Conservation (phyloP, 2,888 invertebrate species). For the Zaprionus bogoriensis region DNA sequence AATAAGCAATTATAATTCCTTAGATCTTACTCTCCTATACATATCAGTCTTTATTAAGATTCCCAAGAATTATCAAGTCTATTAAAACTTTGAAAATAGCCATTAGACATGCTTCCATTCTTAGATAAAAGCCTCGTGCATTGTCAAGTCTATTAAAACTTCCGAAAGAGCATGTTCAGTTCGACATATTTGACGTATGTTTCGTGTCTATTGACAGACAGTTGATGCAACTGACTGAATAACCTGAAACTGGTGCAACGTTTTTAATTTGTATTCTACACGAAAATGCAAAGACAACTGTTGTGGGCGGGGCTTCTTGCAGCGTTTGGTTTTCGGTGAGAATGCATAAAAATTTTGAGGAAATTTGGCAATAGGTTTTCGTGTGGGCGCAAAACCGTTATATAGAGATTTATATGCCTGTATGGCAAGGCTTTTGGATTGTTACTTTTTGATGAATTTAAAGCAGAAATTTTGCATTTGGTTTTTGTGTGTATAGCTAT, state of each 20-base stretch:
- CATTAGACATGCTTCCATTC: background rate
- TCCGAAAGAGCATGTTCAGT: background rate
- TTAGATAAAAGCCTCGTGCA: background rate
- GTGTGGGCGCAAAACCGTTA: conserved; percentile 2
- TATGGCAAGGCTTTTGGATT: too few species aligned
- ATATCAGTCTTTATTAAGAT: too few species aligned
- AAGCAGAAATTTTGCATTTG: conserved; percentile 6
- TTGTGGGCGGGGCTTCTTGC: conserved; percentile 20
- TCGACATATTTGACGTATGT: background rate
- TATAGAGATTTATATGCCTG: too few species aligned
- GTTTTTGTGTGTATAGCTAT: too few species aligned
- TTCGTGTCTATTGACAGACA: background rate
- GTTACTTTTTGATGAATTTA: too few species aligned
- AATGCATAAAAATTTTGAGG: conserved; percentile 15
- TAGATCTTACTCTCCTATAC: too few species aligned
- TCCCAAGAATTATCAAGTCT: too few species aligned
- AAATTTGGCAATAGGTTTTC: conserved; percentile 4
- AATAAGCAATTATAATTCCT: too few species aligned
- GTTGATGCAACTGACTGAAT: background rate
- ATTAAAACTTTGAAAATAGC: too few species aligned
- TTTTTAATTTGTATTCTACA: conserved; percentile 43
- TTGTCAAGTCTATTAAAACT: background rate
- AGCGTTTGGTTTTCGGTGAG: too few species aligned
- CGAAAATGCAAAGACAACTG: conserved; percentile 12
- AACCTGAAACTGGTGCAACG: conserved; percentile 46